Evolutionary conservation across 2,888 invertebrate genomes (phyloP), one percentile per base, ranked within the genome.

Genomic region (Callyntrura guangdongensis): DNA sequence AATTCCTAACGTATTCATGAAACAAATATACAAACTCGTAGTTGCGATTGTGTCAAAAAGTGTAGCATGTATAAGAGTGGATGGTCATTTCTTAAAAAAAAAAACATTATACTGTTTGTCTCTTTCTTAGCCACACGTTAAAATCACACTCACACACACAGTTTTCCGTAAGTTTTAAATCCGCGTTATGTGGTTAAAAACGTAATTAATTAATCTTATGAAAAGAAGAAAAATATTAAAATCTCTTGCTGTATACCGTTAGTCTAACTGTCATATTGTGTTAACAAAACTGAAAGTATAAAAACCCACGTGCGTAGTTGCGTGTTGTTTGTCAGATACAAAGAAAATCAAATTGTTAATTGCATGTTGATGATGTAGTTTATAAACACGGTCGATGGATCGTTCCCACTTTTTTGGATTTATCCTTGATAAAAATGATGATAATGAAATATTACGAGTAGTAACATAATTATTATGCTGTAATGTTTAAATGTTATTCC

Each of bases 401-500:
- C 14, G 53, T 53, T 9, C 11, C 53, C 11, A 53, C 17, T 11
- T 17, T 59, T n/a, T n/a, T 17, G n/a, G 1, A 14, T 14, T 53
- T 53, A 59, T 59, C 59, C 59, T 59, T 59, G n/a, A 14, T 59
- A 59, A 59, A 59, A 11, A 59, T n/a, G 17, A 36, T 59, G 59
- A 53, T 53, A 53, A 53, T 14, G 53, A 53, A 14, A 53, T 53
- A 14, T 14, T 53, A 53, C 53, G 11, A 53, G 12, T 53, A 53
- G 12, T 59, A 59, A 14, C 36, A 36, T 59, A 17, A 22, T 61
- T 20, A 20, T 61, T 20, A 20, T 61, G 25, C 17, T 61, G 17
- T 64, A 82, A 61, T 81, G 9, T 64, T 47, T 36, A 77, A 72
- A 84, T 49, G 14, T 81, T 81, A 45, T 72, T 72, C 67, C 67